A percentile compares a stretch with the other conserved stretches of the same genome.
phyloP scores from a whole-genome alignment of 2,113 vertebrate species.

The Spea bombifrons region DNA sequence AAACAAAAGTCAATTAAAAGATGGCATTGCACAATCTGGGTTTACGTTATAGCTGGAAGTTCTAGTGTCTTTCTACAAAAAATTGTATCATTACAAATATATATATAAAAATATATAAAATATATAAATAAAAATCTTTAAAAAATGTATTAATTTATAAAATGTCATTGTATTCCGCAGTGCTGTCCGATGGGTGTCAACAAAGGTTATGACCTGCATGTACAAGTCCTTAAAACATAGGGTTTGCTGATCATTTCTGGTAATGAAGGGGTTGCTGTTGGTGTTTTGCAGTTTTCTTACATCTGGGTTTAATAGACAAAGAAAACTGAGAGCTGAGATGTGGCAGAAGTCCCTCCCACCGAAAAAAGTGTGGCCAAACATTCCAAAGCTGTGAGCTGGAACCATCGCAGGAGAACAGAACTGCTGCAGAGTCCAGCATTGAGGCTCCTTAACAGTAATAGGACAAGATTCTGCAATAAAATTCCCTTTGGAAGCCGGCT shows the following conservation, averaged over 20 bases:
- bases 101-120: too few species aligned
- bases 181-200: too few species aligned
- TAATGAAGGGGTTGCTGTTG: constrained; percentile 29
- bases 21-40: too few species aligned
- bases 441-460: constrained; percentile 49
- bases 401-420: constrained; percentile 32
- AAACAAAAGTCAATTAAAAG: too few species aligned
- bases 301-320: constrained; percentile 71
- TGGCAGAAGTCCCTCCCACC: constrained; percentile 36
- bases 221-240: too few species aligned
- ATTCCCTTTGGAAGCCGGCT: constrained; percentile 44
- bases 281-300: constrained; percentile 43
- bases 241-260: background rate
- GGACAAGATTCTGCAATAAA: constrained; percentile 26
- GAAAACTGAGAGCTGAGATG: constrained; percentile 48
- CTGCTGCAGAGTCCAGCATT: constrained; percentile 48
- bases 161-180: too few species aligned
- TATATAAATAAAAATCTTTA: too few species aligned
- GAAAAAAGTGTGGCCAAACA: constrained; percentile 58
- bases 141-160: too few species aligned
- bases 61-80: too few species aligned
- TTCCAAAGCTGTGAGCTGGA: constrained; percentile 74
- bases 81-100: too few species aligned
- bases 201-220: too few species aligned
- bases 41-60: too few species aligned